These are phyloP conservation scores for Incurvaria masculella DNA, from an alignment of 2,888 invertebrate genomes.

Conservation along the genomic window DNA sequence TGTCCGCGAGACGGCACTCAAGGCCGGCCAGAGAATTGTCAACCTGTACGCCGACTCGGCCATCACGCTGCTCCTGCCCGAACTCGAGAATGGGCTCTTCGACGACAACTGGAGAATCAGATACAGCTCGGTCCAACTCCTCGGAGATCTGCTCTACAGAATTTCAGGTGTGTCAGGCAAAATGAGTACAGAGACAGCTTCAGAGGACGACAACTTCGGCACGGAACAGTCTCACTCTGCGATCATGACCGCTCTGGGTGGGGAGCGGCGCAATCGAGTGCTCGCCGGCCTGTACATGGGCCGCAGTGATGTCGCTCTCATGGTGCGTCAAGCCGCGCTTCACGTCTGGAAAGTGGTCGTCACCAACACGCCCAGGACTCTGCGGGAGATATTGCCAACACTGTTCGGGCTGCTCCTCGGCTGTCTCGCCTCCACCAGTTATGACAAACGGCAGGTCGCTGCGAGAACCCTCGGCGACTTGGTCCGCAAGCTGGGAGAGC, in stretches of 20 bases:
- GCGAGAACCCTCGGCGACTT: slow-evolving; percentile 95
- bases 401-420: slow-evolving; percentile 89
- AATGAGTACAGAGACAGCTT: slow-evolving; percentile 98
- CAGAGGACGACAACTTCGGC: slow-evolving; percentile 98
- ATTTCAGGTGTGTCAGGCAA: slow-evolving; percentile 98
- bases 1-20: slow-evolving; percentile 94
- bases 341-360: slow-evolving; percentile 99
- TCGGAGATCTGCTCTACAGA: slow-evolving; percentile 93
- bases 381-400: slow-evolving; percentile 93
- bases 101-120: slow-evolving; percentile 99
- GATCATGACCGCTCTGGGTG: slow-evolving; percentile 85
- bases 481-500: slow-evolving; percentile 94
- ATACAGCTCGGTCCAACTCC: slow-evolving; percentile 88
- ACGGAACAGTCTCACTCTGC: slow-evolving; percentile 94
- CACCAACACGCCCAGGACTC: slow-evolving; percentile 94
- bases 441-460: slow-evolving; percentile 95
- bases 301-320: slow-evolving; percentile 91
- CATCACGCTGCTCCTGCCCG: slow-evolving; percentile 87
- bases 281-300: slow-evolving; percentile 96
- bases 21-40: slow-evolving; percentile 96
- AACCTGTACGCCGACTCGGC: slow-evolving; percentile 95
- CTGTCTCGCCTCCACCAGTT: slow-evolving; percentile 93
- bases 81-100: slow-evolving; percentile 90
- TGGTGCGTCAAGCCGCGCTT: slow-evolving; percentile 95
- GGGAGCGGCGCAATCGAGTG: slow-evolving; percentile 87